Evolutionary conservation across 2,888 invertebrate genomes (phyloP), one percentile per base, ranked within the genome.

Genomic region (Ormyrus nitidulus): DNA sequence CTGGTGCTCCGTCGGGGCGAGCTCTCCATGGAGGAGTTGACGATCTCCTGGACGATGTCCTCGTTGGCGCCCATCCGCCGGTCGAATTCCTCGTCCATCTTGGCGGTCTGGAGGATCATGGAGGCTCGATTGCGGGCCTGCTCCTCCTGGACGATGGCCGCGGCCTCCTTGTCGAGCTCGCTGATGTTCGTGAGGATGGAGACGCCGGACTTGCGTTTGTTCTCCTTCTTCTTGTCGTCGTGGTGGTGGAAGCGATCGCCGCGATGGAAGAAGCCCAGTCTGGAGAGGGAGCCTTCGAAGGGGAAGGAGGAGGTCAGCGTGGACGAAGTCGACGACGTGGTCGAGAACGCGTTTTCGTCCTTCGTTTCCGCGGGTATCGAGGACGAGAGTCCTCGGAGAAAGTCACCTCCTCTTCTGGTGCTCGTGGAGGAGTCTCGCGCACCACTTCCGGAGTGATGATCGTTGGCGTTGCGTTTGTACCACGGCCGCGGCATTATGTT

Each of bases 161-260:
- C 93, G 0, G 96, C 96, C 89, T 96, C 95, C 84, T 94, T 93
- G 88, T 96, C 96, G 82, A 96, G 90, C 88, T 96, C 95, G 86
- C 95, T 96, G 84, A 96, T 95, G 87, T 94, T 96, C 0, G 95
- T 94, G 69, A 95, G 90, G 81, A 93, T 92, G 85, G 93, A 92
- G 88, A 95, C 85, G 84, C 93, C 92, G 0, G 93, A 91, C 90
- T 92, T 93, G 74, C 93, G 90, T 86, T 93, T 93, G 62, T 91
- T 92, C 2, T 92, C 91, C 46, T 87, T 88, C 44, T 87, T 88
- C 8, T 87, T 87, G 2, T 87, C 86, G 7, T 81, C 76, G 54
- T 71, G n/a, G 54, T 71, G n/a, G 10, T 72, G 72, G 8, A 72
- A 85, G 7, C 86, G 83, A 5, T 87, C 88, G 10, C 84, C 83